These are phyloP conservation scores for Bubo blakistoni DNA, from an alignment of 2,113 vertebrate genomes.

Conservation along the genomic window DNA sequence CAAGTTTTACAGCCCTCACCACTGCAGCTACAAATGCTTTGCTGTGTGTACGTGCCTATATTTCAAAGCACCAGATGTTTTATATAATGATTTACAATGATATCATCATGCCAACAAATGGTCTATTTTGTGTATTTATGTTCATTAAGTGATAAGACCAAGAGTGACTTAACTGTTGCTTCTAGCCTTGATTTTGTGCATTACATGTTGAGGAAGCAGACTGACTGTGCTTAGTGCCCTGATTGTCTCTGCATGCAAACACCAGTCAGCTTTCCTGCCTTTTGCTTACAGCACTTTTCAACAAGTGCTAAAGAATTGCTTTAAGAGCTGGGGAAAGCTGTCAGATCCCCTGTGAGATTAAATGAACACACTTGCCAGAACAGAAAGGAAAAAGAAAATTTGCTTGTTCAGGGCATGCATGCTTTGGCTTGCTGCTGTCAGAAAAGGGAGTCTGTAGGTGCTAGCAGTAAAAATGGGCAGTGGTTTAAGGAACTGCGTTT, in stretches of 20 bases:
- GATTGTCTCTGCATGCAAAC: constrained; percentile 38
- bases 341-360: constrained; percentile 74
- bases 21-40: neutral
- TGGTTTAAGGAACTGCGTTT: neutral
- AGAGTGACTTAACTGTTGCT: constrained; percentile 21
- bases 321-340: constrained; percentile 72
- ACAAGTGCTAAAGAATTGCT: constrained; percentile 71
- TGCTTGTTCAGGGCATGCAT: constrained; percentile 47
- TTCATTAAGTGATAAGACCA: constrained; percentile 29
- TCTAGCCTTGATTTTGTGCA: neutral
- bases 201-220: neutral
- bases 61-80: constrained; percentile 38
- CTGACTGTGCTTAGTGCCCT: neutral
- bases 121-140: neutral
- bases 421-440: constrained; percentile 62
- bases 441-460: neutral
- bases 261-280: constrained; percentile 55
- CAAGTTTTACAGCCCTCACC: neutral
- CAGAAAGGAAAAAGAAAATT: constrained; percentile 61
- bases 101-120: neutral
- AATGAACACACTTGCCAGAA: constrained; percentile 66
- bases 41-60: neutral
- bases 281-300: constrained; percentile 64
- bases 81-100: neutral
- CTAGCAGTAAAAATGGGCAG: neutral